Evolutionary conservation across 2,113 vertebrate species (phyloP), one percentile per base, ranked within the genome.

Genomic region (Irena cyanogastra): DNA sequence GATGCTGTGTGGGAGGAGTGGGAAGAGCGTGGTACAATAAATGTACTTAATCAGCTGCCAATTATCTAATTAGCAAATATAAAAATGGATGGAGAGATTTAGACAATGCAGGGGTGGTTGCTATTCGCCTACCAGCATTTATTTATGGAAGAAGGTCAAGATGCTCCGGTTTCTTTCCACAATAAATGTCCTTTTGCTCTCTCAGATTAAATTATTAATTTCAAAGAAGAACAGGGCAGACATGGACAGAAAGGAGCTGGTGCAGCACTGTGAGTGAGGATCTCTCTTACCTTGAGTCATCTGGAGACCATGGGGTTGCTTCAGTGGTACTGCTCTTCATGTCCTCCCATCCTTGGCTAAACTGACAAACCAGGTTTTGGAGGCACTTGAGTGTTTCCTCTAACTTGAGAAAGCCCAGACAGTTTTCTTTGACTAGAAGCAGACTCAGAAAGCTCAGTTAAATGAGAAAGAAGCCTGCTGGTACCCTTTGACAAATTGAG

Each of bases 261-360:
- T 52, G 27, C 70, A 47, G 42, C 23, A 26, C 24, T 11, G 14
- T 15, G 21, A 60, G 7, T 9, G 37, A 72, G 41, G 6, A 9
- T 79, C 7, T 47, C 16, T 33, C 6, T 80, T 44, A 28, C 24
- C 13, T 65, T 53, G 42, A 41, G 13, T 35, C 10, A 16, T 44
- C 9, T 1, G 0, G 41, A 60, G 64, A 23, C 1, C 19, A 8
- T 31, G 28, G 42, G 74, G 49, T 30, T 3, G 1, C 15, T 35
- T 63, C 28, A 50, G 52, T 30, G 47, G 26, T 42, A 21, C 33
- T 1, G 2, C n/a, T n/a, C n/a, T n/a, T n/a, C n/a, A n/a, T n/a
- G n/a, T n/a, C n/a, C n/a, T n/a, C n/a, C n/a, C n/a, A n/a, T 2
- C 21, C 30, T 60, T 41, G n/a, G 54, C 15, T 79, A 78, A 61